Base-by-base conservation (phyloP, 2,888 invertebrate species). In the Ptilodon capucinus region DNA sequence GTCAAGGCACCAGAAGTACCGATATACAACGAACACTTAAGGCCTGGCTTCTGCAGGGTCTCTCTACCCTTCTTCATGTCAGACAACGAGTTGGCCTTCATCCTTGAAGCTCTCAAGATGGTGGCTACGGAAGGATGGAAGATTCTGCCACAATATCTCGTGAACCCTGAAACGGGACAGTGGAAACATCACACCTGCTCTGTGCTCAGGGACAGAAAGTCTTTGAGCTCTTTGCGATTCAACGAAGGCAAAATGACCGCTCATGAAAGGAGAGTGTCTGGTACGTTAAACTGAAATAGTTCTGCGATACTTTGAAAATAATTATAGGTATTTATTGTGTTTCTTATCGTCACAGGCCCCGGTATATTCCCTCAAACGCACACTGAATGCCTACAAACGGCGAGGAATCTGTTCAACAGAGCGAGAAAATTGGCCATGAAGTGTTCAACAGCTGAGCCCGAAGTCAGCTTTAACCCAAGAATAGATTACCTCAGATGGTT, bases 121-220 rank as follows among this genome's bases (percentile, higher is more conserved):
- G 96, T 97, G 0, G 97, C 97, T 0, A 95, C 96, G 3, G 95
- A 97, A 86, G 97, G 95, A 0, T 97, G 97, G 96, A 96, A 96
- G 72, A 92, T 98, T 35, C 81, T 98, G 44, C 97, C 97, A 0
- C 95, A 97, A 79, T 97, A 97, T 76, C 92, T 94, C 8, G 93
- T 97, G n/a, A 96, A 97, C 75, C 93, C 95, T 4, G 95, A 97
- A 75, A 97, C 97, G 0, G 97, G 96, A 0, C 97, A 97, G 79
- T 98, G 97, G 97, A 93, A 95, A 53, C 97, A 97, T 74, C 94
- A 95, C 69, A 93, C 95, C 0, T 95, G 96, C 76, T 93, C 94
- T 40, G 92, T 95, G 4, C 94, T 95, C 57, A 94, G 95, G 72
- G 97, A 97, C 67, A 92, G 96, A 40, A 96, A 95, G 78, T 97